Percentiles rank a stretch among this genome's conserved stretches.
Conservation (phyloP, 2,888 invertebrate genomes). For the Epinotia brunnichana region DNA sequence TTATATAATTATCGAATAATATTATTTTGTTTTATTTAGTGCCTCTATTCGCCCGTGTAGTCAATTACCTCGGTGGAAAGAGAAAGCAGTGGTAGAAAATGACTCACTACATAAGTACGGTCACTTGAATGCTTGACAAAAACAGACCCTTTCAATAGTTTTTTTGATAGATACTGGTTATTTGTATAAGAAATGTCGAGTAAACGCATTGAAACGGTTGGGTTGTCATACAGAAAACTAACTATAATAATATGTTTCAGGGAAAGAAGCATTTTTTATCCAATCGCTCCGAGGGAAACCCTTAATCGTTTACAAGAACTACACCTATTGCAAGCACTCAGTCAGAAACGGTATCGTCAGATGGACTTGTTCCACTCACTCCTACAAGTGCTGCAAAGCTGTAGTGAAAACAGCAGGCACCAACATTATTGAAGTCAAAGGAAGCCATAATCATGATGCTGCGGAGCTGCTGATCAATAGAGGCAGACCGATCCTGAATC, state of each 20-base stretch:
- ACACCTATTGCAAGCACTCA: conserved; percentile 74
- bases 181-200: too few species aligned
- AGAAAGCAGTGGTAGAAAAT: too few species aligned
- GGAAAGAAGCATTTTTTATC: conserved; percentile 66
- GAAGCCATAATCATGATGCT: conserved; percentile 74
- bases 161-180: too few species aligned
- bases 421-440: conserved; percentile 71
- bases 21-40: not conserved
- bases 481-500: conserved; percentile 44
- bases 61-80: too few species aligned
- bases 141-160: too few species aligned
- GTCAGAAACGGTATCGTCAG: conserved; percentile 64
- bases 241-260: conserved; percentile 45
- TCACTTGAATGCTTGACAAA: too few species aligned
- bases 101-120: too few species aligned
- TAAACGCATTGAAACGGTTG: not conserved
- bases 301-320: conserved; percentile 70
- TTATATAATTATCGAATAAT: conserved; percentile 48
- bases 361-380: conserved; percentile 79
- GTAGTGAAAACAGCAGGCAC: conserved; percentile 71
- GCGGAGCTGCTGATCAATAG: conserved; percentile 69
- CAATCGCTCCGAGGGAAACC: conserved; percentile 73
- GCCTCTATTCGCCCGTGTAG: too few species aligned
- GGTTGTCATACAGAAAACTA: not conserved
- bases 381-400: conserved; percentile 76